Evolutionary conservation across 2,797 vertebrate genomes (phyloP).

Genomic region (Hirundo rustica): DNA sequence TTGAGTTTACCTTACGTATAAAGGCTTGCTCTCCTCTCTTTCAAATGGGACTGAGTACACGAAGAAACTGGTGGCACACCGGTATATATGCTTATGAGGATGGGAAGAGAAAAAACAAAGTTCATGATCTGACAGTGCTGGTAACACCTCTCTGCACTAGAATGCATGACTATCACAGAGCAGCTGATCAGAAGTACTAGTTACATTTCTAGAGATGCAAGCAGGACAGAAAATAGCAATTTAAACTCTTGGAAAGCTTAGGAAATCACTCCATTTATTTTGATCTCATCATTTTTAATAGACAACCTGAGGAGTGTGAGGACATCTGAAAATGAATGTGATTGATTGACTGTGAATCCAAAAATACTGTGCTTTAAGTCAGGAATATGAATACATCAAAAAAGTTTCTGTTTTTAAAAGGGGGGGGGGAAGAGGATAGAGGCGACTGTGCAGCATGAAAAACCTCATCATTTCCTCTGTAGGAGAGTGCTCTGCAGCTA

Average conservation of each 20-base stretch:
- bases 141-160: not conserved
- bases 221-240: constrained; percentile 29
- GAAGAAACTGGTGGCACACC: constrained; percentile 33
- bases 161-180: constrained; percentile 39
- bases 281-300: constrained; percentile 57
- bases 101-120: not conserved
- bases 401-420: constrained; percentile 39
- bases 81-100: not conserved
- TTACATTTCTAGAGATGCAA: not conserved
- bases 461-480: constrained; percentile 76
- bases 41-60: constrained; percentile 5
- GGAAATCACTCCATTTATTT: constrained; percentile 67
- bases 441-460: constrained; percentile 62
- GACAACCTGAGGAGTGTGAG: constrained; percentile 46
- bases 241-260: constrained; percentile 60
- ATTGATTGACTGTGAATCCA: constrained; percentile 35
- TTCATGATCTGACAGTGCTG: constrained; percentile 37
- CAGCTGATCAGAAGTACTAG: not conserved
- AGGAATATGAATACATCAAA: constrained; percentile 56
- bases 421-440: not conserved
- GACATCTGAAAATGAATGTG: constrained; percentile 27
- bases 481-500: constrained; percentile 76
- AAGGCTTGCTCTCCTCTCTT: not conserved
- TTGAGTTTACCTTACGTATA: not conserved
- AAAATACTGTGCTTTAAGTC: constrained; percentile 46